Conservation (phyloP, 2,113 vertebrate genomes). For the Crotalus tigris region DNA sequence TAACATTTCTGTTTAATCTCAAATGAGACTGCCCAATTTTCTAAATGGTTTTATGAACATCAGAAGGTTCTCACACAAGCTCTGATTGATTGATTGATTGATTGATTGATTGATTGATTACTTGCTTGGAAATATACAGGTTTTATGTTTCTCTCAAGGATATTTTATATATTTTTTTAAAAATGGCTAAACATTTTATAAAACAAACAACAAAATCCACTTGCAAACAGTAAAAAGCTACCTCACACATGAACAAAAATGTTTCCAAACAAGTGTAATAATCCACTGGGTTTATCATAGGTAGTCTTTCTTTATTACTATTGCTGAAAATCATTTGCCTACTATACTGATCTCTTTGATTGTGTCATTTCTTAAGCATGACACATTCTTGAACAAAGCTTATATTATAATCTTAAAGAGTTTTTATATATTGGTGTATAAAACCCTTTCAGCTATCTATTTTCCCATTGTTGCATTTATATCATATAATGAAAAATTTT, state of each 20-base stretch:
- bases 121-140: not conserved
- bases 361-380: slow-evolving; percentile 28
- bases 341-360: not conserved
- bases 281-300: not conserved
- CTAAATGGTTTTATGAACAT: slow-evolving; percentile 45
- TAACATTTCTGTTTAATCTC: slow-evolving; percentile 41
- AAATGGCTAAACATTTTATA: not conserved
- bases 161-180: slow-evolving; percentile 13
- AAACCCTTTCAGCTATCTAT: not conserved
- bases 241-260: not conserved
- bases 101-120: not conserved
- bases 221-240: not conserved
- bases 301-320: not conserved
- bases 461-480: not conserved
- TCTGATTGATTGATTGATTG: not conserved
- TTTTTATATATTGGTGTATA: not conserved
- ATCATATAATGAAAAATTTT: not conserved
- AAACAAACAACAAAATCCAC: not conserved
- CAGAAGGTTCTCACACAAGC: not conserved
- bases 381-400: slow-evolving; percentile 8
- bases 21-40: slow-evolving; percentile 40
- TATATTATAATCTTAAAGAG: not conserved
- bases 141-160: slow-evolving; percentile 8
- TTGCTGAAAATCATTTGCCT: slow-evolving; percentile 29
- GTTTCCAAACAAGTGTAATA: not conserved